A percentile compares a stretch with the other conserved stretches of the same genome.
Conservation (phyloP, 2,888 invertebrate genomes). For the Sphaerophoria rueppellii region DNA sequence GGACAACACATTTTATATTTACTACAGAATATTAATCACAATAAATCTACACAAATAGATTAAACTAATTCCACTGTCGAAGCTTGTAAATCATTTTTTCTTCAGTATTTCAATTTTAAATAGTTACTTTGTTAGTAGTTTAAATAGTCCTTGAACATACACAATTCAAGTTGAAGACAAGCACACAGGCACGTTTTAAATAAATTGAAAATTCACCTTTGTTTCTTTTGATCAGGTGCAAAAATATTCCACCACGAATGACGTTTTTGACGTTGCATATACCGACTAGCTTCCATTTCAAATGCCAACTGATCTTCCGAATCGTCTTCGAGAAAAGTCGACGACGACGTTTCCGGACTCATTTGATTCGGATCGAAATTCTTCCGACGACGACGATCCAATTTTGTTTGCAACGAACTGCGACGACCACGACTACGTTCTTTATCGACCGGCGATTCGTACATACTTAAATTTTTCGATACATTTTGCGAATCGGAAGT, state of each 20-base stretch:
- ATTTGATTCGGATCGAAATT: constrained; percentile 79
- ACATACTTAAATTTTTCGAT: constrained; percentile 56
- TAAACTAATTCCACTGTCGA: no score
- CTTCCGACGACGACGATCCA: constrained; percentile 81
- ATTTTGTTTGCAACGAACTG: constrained; percentile 81
- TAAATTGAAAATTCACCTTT: constrained; percentile 84
- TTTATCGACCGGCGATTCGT: constrained; percentile 76
- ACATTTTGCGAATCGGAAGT: constrained; percentile 75
- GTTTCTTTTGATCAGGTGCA: constrained; percentile 88
- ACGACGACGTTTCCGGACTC: constrained; percentile 75
- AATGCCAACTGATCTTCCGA: constrained; percentile 71
- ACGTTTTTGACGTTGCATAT: constrained; percentile 85
- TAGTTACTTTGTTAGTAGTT: background rate
- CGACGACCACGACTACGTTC: constrained; percentile 81
- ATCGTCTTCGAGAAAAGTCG: constrained; percentile 76
- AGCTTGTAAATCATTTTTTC: background rate
- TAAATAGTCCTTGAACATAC: constrained; percentile 4
- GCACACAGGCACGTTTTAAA: constrained; percentile 12
- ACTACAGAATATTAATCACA: no score
- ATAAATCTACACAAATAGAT: no score
- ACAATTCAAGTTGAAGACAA: constrained; percentile 14
- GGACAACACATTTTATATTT: no score
- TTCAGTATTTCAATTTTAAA: background rate
- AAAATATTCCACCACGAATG: constrained; percentile 96
- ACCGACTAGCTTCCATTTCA: constrained; percentile 75